A percentile compares a stretch with the other conserved stretches of the same genome.
These are phyloP conservation scores for Campoplex nolae DNA, from an alignment of 2,888 invertebrate genomes.

Conservation along the genomic window DNA sequence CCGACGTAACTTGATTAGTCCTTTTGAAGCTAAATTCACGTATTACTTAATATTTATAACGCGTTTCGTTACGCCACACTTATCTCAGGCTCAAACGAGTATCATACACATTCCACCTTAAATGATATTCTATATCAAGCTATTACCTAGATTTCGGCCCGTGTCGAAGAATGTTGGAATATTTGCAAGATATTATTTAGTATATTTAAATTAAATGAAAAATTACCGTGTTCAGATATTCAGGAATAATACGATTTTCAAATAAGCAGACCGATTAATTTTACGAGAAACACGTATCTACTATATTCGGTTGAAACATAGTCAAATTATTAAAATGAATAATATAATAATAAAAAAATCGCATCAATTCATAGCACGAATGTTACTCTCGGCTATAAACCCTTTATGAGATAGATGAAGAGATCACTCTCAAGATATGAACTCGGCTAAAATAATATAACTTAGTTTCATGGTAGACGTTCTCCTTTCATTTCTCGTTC, in stretches of 20 bases:
- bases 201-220: not conserved
- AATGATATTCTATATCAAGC: not conserved
- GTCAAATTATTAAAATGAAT: not conserved
- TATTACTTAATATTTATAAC: not conserved
- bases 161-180: not conserved
- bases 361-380: slow-evolving; percentile 27
- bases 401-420: slow-evolving; percentile 11
- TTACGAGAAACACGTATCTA: not conserved
- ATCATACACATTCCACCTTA: too few species aligned
- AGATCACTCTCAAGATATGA: slow-evolving; percentile 15
- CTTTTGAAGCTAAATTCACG: not conserved
- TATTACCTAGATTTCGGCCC: not conserved
- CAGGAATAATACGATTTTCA: not conserved
- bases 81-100: not conserved
- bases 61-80: not conserved
- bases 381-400: not conserved
- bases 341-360: not conserved
- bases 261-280: not conserved
- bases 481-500: slow-evolving; percentile 18
- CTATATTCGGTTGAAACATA: not conserved
- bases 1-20: slow-evolving; percentile 32
- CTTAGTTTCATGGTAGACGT: slow-evolving; percentile 41
- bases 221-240: not conserved
- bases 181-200: not conserved
- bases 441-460: slow-evolving; percentile 38